Conservation (phyloP, 2,113 vertebrate species). For the Galeopterus variegatus region DNA sequence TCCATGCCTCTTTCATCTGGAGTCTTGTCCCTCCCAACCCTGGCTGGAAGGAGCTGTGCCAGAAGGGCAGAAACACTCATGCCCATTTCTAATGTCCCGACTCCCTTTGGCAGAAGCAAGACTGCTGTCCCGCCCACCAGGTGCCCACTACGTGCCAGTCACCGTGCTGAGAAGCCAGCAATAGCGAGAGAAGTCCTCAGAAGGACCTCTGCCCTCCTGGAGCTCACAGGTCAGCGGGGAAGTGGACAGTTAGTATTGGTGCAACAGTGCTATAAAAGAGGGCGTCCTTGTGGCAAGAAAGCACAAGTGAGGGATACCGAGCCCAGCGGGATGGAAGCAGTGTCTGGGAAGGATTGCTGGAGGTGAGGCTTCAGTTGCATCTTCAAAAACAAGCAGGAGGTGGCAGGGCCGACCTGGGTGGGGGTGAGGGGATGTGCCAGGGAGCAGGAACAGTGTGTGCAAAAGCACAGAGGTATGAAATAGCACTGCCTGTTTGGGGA, state of each 20-base stretch:
- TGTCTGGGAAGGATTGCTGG: background rate
- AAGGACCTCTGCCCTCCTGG: background rate
- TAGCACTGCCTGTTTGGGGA: slow-evolving; percentile 35
- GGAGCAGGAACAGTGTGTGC: background rate
- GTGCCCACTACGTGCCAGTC: background rate
- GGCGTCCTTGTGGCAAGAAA: background rate
- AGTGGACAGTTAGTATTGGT: background rate
- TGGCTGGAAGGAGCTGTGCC: background rate
- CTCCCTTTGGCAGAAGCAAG: background rate
- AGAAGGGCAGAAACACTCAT: background rate
- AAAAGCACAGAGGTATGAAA: slow-evolving; percentile 25
- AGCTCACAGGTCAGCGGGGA: background rate
- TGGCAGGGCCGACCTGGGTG: background rate
- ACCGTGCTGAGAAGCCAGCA: background rate
- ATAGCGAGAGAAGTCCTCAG: background rate
- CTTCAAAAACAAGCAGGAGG: slow-evolving; percentile 28
- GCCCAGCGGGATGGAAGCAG: background rate
- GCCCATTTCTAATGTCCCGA: background rate
- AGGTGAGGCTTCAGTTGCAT: background rate
- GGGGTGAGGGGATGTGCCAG: background rate
- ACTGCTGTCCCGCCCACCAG: background rate
- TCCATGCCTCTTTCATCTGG: background rate
- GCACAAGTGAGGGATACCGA: background rate
- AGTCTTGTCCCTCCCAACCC: background rate
- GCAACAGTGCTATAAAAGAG: accelerated